Evolutionary conservation across 2,113 vertebrate species (phyloP).

Genomic region (Rynchops niger): DNA sequence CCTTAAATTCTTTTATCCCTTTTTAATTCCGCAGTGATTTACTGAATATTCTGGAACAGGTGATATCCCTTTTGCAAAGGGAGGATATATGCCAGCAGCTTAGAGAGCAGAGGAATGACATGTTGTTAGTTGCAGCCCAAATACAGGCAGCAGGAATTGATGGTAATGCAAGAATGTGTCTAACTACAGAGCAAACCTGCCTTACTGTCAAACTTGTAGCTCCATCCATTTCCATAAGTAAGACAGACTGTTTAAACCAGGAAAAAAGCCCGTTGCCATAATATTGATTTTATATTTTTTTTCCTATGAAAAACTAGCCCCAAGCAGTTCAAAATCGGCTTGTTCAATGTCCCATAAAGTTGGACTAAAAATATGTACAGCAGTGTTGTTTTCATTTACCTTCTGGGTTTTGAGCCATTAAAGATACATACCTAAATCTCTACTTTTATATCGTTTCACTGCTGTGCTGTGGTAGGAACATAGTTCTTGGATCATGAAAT

Average conservation of each 20-base stretch:
- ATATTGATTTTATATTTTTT: neutral
- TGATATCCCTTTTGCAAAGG: neutral
- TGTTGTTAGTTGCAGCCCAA: neutral
- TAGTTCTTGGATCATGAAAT: neutral
- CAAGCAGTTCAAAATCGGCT: neutral
- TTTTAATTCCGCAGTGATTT: neutral
- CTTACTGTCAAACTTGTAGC: neutral
- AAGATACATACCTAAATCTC: neutral
- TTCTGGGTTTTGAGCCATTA: neutral
- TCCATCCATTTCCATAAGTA: neutral
- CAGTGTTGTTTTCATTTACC: neutral
- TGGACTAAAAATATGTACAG: neutral
- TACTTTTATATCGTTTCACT: neutral
- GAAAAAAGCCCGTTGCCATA: neutral
- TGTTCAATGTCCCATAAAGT: neutral
- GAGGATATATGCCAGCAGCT: neutral
- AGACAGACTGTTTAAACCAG: conserved; percentile 2
- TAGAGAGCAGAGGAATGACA: neutral
- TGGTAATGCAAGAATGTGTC: neutral
- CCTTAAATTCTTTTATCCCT: neutral
- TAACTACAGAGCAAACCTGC: neutral
- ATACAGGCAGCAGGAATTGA: neutral
- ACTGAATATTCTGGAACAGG: neutral
- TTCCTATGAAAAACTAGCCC: neutral
- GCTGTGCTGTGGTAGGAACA: neutral